Percentiles rank a stretch among this genome's conserved stretches.
Conservation (phyloP, 2,113 vertebrate genomes). For the Malurus melanocephalus region DNA sequence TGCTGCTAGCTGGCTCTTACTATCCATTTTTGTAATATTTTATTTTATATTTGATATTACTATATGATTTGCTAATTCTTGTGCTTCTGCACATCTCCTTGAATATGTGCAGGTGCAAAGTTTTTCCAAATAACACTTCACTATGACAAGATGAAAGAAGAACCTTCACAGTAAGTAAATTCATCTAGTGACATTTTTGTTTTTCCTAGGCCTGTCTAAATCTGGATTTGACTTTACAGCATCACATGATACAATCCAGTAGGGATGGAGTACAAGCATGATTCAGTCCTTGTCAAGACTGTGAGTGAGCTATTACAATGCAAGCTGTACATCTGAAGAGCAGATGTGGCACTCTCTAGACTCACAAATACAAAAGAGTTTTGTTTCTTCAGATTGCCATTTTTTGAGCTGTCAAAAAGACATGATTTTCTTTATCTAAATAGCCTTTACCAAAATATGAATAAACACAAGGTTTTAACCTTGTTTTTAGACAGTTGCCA, state of each 20-base stretch:
- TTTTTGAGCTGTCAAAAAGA: neutral
- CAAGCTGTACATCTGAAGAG: neutral
- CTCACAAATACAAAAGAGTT: neutral
- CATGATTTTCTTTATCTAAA: neutral
- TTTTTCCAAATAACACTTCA: neutral
- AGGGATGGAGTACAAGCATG: neutral
- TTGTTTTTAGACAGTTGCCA: neutral
- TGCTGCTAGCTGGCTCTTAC: neutral
- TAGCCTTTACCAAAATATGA: neutral
- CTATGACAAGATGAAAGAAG: neutral
- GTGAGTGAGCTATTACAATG: neutral
- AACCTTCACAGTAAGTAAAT: neutral
- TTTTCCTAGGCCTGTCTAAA: neutral
- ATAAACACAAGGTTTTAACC: neutral
- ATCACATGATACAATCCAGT: neutral
- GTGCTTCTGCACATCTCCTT: neutral
- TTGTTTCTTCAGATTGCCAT: neutral
- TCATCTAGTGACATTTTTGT: neutral
- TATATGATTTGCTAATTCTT: neutral
- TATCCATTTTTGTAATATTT: neutral
- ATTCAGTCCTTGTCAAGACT: neutral
- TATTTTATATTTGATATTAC: neutral
- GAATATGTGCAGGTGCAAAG: neutral
- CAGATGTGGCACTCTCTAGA: neutral
- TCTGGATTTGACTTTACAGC: neutral